phyloP scores from a whole-genome alignment of 2,113 vertebrate genomes.

The Pantherophis guttatus region DNA sequence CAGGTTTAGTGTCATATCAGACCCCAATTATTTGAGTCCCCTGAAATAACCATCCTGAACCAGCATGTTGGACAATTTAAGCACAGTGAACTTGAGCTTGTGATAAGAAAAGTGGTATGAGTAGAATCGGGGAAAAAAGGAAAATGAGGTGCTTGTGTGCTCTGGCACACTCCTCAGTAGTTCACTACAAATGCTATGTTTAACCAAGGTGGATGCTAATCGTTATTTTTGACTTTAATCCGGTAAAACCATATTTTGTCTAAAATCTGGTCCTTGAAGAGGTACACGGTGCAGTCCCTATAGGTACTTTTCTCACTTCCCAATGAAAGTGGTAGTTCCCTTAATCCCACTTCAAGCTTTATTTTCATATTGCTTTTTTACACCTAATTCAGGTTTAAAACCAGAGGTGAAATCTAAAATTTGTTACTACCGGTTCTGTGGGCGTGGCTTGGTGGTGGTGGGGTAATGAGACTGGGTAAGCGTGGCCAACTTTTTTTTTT shows the following conservation, averaged over 20 bases:
- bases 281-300: not conserved
- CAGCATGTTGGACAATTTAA: too few species aligned
- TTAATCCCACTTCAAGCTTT: not conserved
- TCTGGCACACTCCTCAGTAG: not conserved
- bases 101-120: not conserved
- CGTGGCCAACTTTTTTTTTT: too few species aligned
- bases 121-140: not conserved
- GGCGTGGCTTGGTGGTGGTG: too few species aligned
- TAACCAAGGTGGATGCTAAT: not conserved
- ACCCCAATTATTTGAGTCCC: not conserved
- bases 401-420: too few species aligned
- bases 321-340: not conserved
- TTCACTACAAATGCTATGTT: too few species aligned
- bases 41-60: not conserved
- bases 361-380: not conserved
- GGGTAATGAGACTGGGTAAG: too few species aligned
- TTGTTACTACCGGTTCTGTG: too few species aligned
- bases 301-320: not conserved
- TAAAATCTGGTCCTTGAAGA: not conserved
- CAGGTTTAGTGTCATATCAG: not conserved
- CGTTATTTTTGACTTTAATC: not conserved
- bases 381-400: not conserved
- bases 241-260: not conserved
- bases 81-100: not conserved
- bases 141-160: not conserved